phyloP scores from a whole-genome alignment of 2,888 invertebrate genomes.

The Nebria brevicollis region DNA sequence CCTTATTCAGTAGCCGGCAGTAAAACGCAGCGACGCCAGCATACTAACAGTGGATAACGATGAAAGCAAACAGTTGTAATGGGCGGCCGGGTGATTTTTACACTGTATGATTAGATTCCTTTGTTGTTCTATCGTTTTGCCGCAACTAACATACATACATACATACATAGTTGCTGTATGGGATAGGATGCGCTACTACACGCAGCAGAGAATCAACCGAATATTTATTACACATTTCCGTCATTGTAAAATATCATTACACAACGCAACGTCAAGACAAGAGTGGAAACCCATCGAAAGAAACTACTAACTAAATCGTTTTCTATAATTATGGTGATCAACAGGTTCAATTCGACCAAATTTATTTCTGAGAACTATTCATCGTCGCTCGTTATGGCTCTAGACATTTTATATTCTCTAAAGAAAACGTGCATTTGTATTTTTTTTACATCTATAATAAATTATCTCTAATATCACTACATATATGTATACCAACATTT shows the following conservation, averaged over 20 bases:
- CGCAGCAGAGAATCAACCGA: background rate
- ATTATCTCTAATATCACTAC: too few relatives aligned
- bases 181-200: background rate
- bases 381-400: too few relatives aligned
- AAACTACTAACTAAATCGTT: too few relatives aligned
- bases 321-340: too few relatives aligned
- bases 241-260: conserved; percentile 12
- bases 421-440: too few relatives aligned
- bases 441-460: too few relatives aligned
- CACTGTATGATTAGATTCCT: conserved; percentile 11
- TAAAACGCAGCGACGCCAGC: conserved; percentile 8
- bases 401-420: too few relatives aligned
- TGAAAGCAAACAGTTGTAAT: conserved; percentile 22
- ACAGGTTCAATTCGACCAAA: too few relatives aligned
- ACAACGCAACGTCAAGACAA: background rate
- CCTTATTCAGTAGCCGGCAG: conserved; percentile 11
- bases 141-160: background rate
- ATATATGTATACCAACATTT: too few relatives aligned
- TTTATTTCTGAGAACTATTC: too few relatives aligned
- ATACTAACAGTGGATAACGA: conserved; percentile 24
- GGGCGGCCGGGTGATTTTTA: conserved; percentile 7
- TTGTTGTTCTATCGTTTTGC: background rate
- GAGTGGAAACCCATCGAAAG: too few relatives aligned
- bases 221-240: conserved; percentile 20
- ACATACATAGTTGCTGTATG: background rate